Percentiles rank a stretch among this genome's conserved stretches.
Evolutionary conservation across 2,113 vertebrate species (phyloP).

Genomic region (Acrocephalus arundinaceus): DNA sequence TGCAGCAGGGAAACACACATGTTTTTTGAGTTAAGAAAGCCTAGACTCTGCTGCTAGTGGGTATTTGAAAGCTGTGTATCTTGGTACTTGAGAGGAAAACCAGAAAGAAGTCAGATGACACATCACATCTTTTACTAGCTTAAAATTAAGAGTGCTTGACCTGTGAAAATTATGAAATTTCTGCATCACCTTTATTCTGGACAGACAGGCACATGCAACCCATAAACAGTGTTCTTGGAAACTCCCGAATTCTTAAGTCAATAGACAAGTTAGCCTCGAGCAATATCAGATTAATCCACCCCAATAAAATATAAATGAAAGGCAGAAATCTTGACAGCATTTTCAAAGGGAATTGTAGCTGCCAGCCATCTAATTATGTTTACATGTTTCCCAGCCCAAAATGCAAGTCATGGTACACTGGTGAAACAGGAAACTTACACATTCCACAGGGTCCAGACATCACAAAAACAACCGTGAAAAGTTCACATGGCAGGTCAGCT

Average conservation of each 20-base stretch:
- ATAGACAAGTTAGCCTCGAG: not conserved
- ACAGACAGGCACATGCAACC: not conserved
- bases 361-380: conserved; percentile 39
- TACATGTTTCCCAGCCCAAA: conserved; percentile 48
- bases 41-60: not conserved
- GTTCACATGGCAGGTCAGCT: conserved; percentile 36
- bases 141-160: not conserved
- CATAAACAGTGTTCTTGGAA: not conserved
- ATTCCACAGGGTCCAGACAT: conserved; percentile 52
- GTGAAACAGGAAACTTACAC: conserved; percentile 60
- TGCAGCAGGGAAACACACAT: not conserved
- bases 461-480: conserved; percentile 10
- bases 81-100: not conserved
- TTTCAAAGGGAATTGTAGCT: conserved; percentile 44
- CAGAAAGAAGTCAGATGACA: not conserved
- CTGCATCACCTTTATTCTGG: not conserved
- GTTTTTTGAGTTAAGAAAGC: not conserved
- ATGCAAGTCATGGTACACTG: conserved; percentile 38
- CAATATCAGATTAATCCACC: not conserved
- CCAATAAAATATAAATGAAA: conserved; percentile 38
- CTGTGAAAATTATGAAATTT: not conserved
- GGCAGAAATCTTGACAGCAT: not conserved
- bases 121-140: not conserved
- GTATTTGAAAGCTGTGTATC: not conserved
- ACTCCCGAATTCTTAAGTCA: conserved; percentile 26